phyloP scores from a whole-genome alignment of 2,797 vertebrate genomes.

The Girardinus metallicus region DNA sequence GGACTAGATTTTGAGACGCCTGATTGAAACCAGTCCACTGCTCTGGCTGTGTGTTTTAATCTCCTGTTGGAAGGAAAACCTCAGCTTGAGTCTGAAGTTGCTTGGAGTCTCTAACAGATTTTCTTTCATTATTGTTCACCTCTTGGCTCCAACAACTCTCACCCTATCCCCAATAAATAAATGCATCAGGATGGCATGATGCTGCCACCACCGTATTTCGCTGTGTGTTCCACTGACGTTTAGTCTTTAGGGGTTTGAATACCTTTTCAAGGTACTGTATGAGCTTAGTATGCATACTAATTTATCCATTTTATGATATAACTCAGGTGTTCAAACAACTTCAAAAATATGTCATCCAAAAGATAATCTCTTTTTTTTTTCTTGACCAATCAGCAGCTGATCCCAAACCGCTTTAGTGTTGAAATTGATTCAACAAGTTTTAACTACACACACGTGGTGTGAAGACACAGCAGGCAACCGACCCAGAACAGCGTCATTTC shows the following conservation, averaged over 20 bases:
- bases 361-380: background rate
- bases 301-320: background rate
- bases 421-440: background rate
- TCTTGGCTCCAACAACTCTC: background rate
- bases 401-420: background rate
- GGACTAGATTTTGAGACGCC: background rate
- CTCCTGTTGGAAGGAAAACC: background rate
- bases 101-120: background rate
- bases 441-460: background rate
- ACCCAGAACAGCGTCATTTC: conserved; percentile 11
- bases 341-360: background rate
- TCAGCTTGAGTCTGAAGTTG: background rate
- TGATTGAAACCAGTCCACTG: background rate
- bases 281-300: background rate
- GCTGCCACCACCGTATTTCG: background rate
- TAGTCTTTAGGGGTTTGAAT: background rate
- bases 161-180: background rate
- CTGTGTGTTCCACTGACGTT: background rate
- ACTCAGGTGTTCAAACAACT: background rate
- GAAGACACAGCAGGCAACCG: background rate
- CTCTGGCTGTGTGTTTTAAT: background rate
- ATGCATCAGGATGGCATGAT: background rate
- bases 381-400: background rate
- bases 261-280: background rate
- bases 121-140: background rate